These are phyloP conservation scores for Mormyrus lacerda DNA, from an alignment of 2,113 vertebrate species.

Conservation along the genomic window DNA sequence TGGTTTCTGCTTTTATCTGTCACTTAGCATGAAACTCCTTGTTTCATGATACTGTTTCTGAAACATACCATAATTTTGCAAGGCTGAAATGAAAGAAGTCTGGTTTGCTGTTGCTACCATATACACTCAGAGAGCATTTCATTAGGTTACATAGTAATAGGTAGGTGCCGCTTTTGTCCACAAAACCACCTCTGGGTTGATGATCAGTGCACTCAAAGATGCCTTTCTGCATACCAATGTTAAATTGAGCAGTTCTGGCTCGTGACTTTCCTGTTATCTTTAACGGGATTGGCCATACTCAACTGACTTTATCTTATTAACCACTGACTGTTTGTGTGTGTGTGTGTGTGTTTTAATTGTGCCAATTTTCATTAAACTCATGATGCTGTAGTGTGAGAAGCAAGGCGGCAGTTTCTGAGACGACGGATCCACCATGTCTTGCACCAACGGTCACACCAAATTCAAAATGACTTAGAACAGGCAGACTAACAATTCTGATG, in stretches of 20 bases:
- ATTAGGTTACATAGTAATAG: background rate
- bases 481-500: background rate
- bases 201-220: background rate
- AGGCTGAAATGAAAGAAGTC: slow-evolving; percentile 72
- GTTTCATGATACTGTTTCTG: slow-evolving; percentile 38
- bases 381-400: background rate
- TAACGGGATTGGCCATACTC: background rate
- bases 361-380: background rate
- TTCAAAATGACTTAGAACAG: background rate
- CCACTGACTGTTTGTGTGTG: background rate
- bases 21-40: background rate
- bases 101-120: slow-evolving; percentile 40
- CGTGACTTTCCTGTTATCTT: background rate
- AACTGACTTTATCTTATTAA: too few species aligned
- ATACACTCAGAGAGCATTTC: slow-evolving; percentile 3
- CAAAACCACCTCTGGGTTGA: background rate
- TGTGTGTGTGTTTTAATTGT: background rate
- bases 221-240: background rate
- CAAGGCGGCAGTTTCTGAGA: background rate
- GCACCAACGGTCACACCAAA: background rate
- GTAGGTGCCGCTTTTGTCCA: background rate
- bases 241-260: background rate
- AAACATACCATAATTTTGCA: slow-evolving; percentile 67
- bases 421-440: background rate
- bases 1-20: background rate